Evolutionary conservation across 2,113 vertebrate genomes (phyloP).

Genomic region (Vicugna pacos): DNA sequence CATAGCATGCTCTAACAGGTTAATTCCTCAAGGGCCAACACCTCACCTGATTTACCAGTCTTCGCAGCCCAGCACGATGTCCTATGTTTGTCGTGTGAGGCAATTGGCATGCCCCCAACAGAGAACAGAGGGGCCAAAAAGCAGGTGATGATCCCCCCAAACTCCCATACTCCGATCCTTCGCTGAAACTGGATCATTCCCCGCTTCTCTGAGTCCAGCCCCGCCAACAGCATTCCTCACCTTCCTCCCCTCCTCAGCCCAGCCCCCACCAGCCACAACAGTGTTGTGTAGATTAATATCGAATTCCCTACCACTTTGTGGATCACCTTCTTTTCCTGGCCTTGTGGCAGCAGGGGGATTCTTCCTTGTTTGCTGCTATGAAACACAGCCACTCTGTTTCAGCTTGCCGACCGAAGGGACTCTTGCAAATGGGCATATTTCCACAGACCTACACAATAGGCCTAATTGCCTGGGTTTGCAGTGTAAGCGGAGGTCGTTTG

Average conservation of each 20-base stretch:
- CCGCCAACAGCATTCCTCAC: background rate
- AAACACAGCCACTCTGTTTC: conserved; percentile 73
- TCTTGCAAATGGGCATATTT: conserved; percentile 86
- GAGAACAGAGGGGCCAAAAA: background rate
- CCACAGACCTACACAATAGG: conserved; percentile 86
- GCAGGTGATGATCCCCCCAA: fast-evolving
- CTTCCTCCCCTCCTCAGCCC: background rate
- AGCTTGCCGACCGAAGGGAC: conserved; percentile 79
- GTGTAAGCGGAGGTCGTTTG: conserved; percentile 85
- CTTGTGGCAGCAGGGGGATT: conserved; percentile 42
- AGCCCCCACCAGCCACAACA: background rate
- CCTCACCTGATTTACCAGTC: background rate
- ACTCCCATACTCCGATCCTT: background rate
- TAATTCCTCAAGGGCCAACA: background rate
- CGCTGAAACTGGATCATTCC: background rate
- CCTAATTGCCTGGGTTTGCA: conserved; percentile 87
- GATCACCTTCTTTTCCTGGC: background rate
- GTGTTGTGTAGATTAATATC: background rate
- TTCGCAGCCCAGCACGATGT: background rate
- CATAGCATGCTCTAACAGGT: background rate
- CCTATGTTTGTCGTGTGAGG: background rate
- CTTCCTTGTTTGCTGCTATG: conserved; percentile 76
- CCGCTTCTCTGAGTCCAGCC: background rate
- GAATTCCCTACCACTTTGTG: background rate
- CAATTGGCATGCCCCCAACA: background rate